phyloP scores from a whole-genome alignment of 2,797 vertebrate species.

The Leuciscus waleckii region DNA sequence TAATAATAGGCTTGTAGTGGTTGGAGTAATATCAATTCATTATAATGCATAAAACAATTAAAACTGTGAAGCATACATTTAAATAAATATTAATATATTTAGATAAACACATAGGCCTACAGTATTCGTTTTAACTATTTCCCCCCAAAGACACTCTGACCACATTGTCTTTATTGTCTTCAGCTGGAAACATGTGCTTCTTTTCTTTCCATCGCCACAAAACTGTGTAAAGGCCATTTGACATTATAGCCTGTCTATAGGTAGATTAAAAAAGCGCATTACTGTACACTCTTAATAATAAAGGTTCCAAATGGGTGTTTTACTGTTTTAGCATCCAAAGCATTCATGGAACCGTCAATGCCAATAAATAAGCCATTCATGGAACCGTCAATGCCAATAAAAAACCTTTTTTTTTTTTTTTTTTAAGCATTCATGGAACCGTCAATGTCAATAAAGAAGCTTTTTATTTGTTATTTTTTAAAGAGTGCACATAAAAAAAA shows the following conservation, averaged over 20 bases:
- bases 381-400: too few relatives aligned
- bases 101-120: conserved; percentile 12
- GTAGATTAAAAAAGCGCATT: not conserved
- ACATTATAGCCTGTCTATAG: not conserved
- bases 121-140: not conserved
- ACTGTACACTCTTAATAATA: not conserved
- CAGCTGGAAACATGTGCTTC: not conserved
- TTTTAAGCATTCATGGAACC: too few relatives aligned
- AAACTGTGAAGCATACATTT: not conserved
- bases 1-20: not conserved
- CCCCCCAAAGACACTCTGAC: not conserved
- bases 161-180: not conserved
- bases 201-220: not conserved
- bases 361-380: too few relatives aligned
- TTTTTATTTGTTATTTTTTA: too few relatives aligned
- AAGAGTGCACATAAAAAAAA: not conserved
- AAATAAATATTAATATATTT: conserved; percentile 10
- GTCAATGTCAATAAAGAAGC: too few relatives aligned
- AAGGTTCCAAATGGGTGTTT: too few relatives aligned
- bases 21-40: not conserved
- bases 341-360: too few relatives aligned
- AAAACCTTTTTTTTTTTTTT: too few relatives aligned
- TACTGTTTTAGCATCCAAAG: too few relatives aligned
- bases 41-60: not conserved
- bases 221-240: not conserved